These are phyloP conservation scores for Pristiophorus japonicus DNA, from an alignment of 2,113 vertebrate genomes.

Conservation along the genomic window DNA sequence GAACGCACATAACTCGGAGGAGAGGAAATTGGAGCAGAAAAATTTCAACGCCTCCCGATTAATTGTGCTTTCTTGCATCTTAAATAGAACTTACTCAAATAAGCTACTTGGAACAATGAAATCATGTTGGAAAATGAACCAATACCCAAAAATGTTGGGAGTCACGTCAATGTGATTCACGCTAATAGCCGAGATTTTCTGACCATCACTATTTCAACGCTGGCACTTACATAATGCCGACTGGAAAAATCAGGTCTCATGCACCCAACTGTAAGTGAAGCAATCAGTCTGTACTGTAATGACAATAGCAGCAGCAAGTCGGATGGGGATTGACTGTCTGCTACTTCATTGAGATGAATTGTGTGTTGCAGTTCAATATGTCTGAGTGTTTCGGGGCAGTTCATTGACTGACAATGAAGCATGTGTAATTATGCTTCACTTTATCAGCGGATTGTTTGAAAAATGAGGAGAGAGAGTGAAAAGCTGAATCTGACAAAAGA, in stretches of 20 bases:
- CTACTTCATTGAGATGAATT: conserved; percentile 20
- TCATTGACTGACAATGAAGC: neutral
- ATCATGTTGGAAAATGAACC: neutral
- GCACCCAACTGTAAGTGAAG: conserved; percentile 2
- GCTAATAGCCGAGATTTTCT: neutral
- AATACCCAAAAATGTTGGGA: neutral
- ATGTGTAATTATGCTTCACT: neutral
- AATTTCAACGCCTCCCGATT: neutral
- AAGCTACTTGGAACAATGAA: neutral
- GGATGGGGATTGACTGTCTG: neutral
- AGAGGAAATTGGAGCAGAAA: neutral
- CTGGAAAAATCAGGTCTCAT: neutral
- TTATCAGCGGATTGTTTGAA: neutral
- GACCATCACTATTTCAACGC: neutral
- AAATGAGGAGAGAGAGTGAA: conserved; percentile 28
- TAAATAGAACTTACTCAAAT: neutral
- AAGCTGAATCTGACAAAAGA: neutral
- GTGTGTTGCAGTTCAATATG: neutral
- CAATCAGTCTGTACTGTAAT: neutral
- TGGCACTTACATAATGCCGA: neutral
- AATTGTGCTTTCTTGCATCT: neutral
- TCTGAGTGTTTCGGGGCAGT: neutral
- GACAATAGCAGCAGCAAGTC: neutral
- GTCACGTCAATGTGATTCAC: neutral
- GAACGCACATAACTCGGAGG: neutral